Base-by-base conservation (phyloP, 1,140 invertebrate species). In the Diorhabda carinulata region DNA sequence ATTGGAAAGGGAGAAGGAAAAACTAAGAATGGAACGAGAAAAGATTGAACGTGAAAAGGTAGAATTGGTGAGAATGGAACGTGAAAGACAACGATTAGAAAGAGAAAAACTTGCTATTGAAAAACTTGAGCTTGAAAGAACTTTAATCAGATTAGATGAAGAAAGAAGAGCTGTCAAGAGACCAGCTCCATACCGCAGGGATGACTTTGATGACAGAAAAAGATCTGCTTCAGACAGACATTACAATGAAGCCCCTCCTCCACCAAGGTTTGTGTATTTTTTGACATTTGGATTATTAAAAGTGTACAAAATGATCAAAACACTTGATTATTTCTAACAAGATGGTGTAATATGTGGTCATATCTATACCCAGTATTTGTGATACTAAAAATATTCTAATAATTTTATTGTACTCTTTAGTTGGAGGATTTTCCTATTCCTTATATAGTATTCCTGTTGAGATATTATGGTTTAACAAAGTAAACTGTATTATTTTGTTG, bases 61-160 rank as follows among this genome's bases (percentile, higher is more conserved):
- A 45, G 93, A 96, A 78, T 80, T 94, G 8, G 78, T 94, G 62
- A 87, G 90, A 60, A 78, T 95, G 62, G 93, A 96, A 80, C 84
- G 92, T 3, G 92, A 95, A 78, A 84, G 91, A 47, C 91, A 94
- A 77, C 87, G 90, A 69, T 76, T 93, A 58, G 93, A 95, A 80
- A 82, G 93, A 10, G 93, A 95, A 74, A 91, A 92, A 77, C 82
- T 96, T 41, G 92, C 94, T 77, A 82, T 91, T 61, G 93, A 95
- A 74, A 87, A 91, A 73, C 84, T 94, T 71, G 93, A 96, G 77
- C 78, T 94, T 56, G 91, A 93, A 78, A 85, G 92, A 57, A 90
- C 90, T 73, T 89, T 92, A 74, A 83, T 91, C 82, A 64, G 78
- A 7, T 75, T 81, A 57, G 82, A 84, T 73, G 81, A 83, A 69